phyloP scores from a whole-genome alignment of 2,888 invertebrate species.

The Melieria crassipennis region DNA sequence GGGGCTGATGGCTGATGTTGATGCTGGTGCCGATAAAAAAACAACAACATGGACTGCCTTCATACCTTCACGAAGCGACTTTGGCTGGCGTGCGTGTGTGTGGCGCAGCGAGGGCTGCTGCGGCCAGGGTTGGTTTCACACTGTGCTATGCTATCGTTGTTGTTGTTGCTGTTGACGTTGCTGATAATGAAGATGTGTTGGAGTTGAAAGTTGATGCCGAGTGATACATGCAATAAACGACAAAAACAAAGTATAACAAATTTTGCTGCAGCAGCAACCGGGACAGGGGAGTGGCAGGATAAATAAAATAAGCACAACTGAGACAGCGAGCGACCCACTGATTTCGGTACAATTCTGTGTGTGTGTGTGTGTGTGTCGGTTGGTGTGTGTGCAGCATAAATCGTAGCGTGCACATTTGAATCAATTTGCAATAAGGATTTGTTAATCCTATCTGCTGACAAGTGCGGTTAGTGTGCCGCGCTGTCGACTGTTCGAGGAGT shows the following conservation, averaged over 20 bases:
- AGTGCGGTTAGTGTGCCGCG: constrained; percentile 57
- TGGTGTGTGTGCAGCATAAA: constrained; percentile 26
- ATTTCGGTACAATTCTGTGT: constrained; percentile 1
- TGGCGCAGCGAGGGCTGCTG: too few relatives aligned
- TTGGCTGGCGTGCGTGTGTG: too few relatives aligned
- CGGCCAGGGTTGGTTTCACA: too few relatives aligned
- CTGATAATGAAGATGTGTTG: not conserved
- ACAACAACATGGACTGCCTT: too few relatives aligned
- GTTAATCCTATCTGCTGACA: constrained; percentile 64
- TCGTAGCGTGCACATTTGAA: constrained; percentile 50
- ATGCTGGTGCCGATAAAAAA: too few relatives aligned
- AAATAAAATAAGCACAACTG: too few relatives aligned
- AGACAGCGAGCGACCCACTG: too few relatives aligned
- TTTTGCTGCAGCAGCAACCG: not conserved
- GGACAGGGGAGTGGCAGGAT: too few relatives aligned
- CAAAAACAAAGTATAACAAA: not conserved
- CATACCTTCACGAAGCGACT: too few relatives aligned
- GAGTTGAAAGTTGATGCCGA: not conserved
- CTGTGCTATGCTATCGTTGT: too few relatives aligned
- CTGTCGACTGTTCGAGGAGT: not conserved
- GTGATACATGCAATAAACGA: constrained; percentile 1
- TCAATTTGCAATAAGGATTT: constrained; percentile 63
- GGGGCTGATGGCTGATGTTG: not conserved
- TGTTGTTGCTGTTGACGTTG: not conserved
- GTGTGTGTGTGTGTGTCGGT: constrained; percentile 29